A percentile compares a stretch with the other conserved stretches of the same genome.
phyloP scores from a whole-genome alignment of 2,113 vertebrate genomes.

The Choloepus hoffmanni region DNA sequence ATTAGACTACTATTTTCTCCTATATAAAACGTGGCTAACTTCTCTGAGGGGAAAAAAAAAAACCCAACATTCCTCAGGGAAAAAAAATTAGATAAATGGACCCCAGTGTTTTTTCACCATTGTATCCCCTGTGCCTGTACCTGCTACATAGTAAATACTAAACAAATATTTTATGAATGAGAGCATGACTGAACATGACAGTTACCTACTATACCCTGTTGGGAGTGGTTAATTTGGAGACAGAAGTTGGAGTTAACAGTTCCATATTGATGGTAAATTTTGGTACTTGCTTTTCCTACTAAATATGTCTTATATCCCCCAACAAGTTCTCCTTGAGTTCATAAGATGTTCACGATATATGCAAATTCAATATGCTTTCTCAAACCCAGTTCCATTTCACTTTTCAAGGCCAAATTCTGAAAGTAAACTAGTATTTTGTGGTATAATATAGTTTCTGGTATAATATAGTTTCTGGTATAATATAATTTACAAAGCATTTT shows the following conservation, averaged over 20 bases:
- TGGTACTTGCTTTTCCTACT: neutral
- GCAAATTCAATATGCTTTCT: neutral
- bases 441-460: neutral
- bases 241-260: neutral
- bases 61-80: neutral
- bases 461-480: neutral
- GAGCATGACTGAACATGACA: neutral
- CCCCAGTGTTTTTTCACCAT: neutral
- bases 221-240: constrained; percentile 27
- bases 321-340: neutral
- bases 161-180: constrained; percentile 43
- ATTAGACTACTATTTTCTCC: constrained; percentile 26
- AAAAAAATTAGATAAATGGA: neutral
- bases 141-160: neutral
- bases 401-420: constrained; percentile 6
- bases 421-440: neutral
- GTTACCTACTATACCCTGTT: neutral
- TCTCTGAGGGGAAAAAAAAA: neutral
- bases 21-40: neutral
- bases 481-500: neutral
- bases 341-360: neutral
- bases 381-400: neutral
- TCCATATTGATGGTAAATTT: neutral
- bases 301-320: neutral
- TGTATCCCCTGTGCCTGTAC: neutral